phyloP scores from a whole-genome alignment of 2,113 vertebrate species.

The Axis porcinus region DNA sequence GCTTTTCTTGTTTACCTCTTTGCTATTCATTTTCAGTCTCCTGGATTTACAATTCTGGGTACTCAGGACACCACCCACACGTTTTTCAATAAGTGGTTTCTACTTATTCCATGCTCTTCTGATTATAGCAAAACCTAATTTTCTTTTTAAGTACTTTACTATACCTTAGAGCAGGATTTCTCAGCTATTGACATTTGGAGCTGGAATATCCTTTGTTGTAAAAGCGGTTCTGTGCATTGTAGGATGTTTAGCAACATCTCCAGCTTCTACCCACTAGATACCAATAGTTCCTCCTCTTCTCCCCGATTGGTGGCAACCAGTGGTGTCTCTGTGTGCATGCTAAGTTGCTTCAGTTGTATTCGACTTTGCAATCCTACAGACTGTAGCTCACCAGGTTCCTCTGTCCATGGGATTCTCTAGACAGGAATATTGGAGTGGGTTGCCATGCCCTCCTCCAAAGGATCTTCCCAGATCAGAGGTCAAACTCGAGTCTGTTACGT shows the following conservation, averaged over 20 bases:
- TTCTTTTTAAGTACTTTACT: not conserved
- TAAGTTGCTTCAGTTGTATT: not conserved
- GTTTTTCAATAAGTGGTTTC: not conserved
- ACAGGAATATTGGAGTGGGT: not conserved
- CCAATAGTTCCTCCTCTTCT: too few relatives aligned
- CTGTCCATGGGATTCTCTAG: not conserved
- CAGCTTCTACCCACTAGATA: not conserved
- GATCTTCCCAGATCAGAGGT: not conserved
- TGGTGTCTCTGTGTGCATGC: not conserved
- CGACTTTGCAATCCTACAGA: not conserved
- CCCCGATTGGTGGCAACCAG: not conserved
- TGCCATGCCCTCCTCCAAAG: not conserved
- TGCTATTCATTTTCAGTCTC: not conserved
- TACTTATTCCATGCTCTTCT: not conserved
- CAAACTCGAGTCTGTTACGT: not conserved
- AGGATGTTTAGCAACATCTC: not conserved
- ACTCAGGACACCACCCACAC: not conserved
- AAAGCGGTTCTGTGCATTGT: not conserved
- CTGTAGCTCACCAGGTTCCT: not conserved
- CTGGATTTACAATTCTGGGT: not conserved
- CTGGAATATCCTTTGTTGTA: not conserved
- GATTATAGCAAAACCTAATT: not conserved
- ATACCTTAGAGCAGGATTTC: not conserved
- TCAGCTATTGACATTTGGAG: not conserved
- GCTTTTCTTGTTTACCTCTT: not conserved